phyloP scores from a whole-genome alignment of 2,888 invertebrate species.

The Drosophila atripex region DNA sequence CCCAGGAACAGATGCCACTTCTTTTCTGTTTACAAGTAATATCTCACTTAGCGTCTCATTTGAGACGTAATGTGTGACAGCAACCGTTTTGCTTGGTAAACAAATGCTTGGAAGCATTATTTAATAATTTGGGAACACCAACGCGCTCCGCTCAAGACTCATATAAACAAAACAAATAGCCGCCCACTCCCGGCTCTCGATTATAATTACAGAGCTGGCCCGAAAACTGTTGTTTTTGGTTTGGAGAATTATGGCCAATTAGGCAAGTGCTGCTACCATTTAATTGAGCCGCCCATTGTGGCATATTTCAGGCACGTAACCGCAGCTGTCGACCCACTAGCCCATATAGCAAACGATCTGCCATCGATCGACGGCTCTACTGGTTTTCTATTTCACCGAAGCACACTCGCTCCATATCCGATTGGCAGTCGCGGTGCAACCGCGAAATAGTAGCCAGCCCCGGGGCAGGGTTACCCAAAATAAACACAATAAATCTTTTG shows the following conservation, averaged over 20 bases:
- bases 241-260: slow-evolving; percentile 65
- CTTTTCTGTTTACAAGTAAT: neutral
- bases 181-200: slow-evolving; percentile 51
- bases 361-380: slow-evolving; percentile 21
- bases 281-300: slow-evolving; percentile 58
- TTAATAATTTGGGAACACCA: slow-evolving; percentile 39
- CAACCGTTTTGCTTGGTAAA: slow-evolving; percentile 68
- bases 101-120: slow-evolving; percentile 52
- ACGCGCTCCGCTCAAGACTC: slow-evolving; percentile 11
- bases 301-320: slow-evolving; percentile 54
- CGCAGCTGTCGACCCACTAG: slow-evolving; percentile 60
- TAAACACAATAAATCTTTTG: slow-evolving; percentile 15
- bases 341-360: slow-evolving; percentile 56
- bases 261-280: slow-evolving; percentile 66
- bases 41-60: slow-evolving; percentile 19
- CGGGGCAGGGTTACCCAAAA: slow-evolving; percentile 12
- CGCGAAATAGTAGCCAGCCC: slow-evolving; percentile 45
- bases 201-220: slow-evolving; percentile 45
- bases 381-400: slow-evolving; percentile 30
- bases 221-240: slow-evolving; percentile 36
- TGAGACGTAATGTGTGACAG: slow-evolving; percentile 49
- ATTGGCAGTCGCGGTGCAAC: slow-evolving; percentile 53
- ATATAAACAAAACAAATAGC: slow-evolving; percentile 43
- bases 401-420: slow-evolving; percentile 23
- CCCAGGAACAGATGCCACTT: slow-evolving; percentile 17